phyloP scores from a whole-genome alignment of 2,797 vertebrate species.

The Lepilemur ruficaudatus region DNA sequence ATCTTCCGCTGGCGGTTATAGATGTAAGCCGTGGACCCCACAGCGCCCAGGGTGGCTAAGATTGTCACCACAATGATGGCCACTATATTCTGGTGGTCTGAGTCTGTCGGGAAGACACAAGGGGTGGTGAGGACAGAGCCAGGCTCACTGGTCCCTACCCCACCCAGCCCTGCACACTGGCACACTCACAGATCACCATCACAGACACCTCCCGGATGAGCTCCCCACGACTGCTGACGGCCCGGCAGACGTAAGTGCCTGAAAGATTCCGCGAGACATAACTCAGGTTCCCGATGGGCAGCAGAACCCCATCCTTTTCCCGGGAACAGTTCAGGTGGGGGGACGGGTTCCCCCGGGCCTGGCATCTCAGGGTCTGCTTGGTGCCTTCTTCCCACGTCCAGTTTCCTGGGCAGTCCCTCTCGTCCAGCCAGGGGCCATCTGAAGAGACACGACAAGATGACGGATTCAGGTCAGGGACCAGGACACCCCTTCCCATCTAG shows the following conservation, averaged over 20 bases:
- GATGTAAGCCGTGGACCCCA: accelerated
- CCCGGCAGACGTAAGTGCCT: constrained; percentile 56
- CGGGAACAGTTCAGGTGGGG: constrained; percentile 60
- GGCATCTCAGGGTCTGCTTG: constrained; percentile 50
- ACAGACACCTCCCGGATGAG: neutral
- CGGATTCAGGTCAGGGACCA: neutral
- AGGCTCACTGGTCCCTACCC: neutral
- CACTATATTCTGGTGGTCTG: neutral
- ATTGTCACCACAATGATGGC: neutral
- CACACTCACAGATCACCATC: constrained; percentile 64
- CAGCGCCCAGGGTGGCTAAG: accelerated
- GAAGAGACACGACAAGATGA: neutral
- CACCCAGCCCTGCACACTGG: neutral
- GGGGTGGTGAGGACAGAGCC: neutral
- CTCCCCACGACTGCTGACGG: neutral
- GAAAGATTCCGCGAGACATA: neutral
- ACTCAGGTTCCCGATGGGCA: neutral
- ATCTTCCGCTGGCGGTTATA: constrained; percentile 73
- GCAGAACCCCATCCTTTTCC: accelerated
- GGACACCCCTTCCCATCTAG: neutral
- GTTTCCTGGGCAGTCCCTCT: constrained; percentile 46
- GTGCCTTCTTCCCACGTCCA: constrained; percentile 63
- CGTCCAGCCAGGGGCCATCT: constrained; percentile 65
- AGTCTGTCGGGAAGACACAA: neutral
- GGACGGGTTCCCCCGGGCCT: constrained; percentile 62